These are phyloP conservation scores for Gambusia yucatana DNA, from an alignment of 2,797 vertebrate genomes.

Conservation along the genomic window DNA sequence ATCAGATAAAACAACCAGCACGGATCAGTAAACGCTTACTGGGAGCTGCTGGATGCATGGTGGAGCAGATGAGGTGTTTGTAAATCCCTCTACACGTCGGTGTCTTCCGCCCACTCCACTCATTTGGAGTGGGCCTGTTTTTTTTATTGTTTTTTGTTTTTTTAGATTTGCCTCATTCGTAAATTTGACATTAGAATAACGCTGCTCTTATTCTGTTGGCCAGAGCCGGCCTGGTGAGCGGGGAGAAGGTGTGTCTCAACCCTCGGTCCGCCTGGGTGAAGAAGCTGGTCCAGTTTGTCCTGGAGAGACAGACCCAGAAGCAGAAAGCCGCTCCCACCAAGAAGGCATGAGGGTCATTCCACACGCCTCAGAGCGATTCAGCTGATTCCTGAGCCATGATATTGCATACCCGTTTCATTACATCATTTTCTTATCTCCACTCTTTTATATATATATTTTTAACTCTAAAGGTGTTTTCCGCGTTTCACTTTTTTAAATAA, in stretches of 20 bases:
- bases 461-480: neutral
- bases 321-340: constrained; percentile 18
- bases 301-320: constrained; percentile 54
- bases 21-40: neutral
- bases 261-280: constrained; percentile 75
- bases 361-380: neutral
- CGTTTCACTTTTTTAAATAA: neutral
- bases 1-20: neutral
- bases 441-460: fast-evolving
- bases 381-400: neutral
- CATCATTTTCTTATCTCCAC: neutral
- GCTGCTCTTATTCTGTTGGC: neutral
- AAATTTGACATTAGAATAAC: neutral
- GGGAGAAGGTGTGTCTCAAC: constrained; percentile 77
- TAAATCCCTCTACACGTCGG: neutral
- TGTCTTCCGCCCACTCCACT: neutral
- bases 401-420: neutral
- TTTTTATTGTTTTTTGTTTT: no score
- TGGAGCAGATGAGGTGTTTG: neutral
- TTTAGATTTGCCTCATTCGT: neutral
- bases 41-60: neutral
- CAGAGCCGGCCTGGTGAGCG: constrained; percentile 73
- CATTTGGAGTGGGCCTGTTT: neutral
- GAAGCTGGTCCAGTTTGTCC: constrained; percentile 72
- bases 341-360: constrained; percentile 11